Base-by-base conservation (phyloP, 2,797 vertebrate species). In the Periophthalmus magnuspinnatus region DNA sequence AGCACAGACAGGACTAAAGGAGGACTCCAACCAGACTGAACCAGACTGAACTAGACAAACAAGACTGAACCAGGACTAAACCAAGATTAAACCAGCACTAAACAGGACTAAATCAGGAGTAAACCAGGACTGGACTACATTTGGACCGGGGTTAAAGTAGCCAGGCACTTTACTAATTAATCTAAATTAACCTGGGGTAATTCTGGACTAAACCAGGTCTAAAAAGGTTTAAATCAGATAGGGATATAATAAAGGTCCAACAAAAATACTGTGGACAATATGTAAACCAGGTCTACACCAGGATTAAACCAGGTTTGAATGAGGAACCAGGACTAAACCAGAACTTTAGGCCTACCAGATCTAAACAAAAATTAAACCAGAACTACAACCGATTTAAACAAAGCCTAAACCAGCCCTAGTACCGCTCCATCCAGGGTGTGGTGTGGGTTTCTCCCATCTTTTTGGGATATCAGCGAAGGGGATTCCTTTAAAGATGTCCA, bases 401-500 rank as follows among this genome's bases (percentile, higher is more conserved):
- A 3, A 13, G 11, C 13, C 33, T 36, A 41, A n/a, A 22, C 19
- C 36, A 62, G n/a, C 36, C 17, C 38, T 63, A 38, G 45, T 78
- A 96, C 95, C 94, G 38, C 85, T 68, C 96, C 95, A 97, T 78
- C 95, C 95, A 0, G 95, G 94, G 65, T 96, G 95, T 19, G 79
- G 90, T 78, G 91, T 70, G 0, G 96, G 93, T 60, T 95, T 94
- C 86, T 96, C 89, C 76, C 95, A 90, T 28, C 70, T 73, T 52
- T 87, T 93, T 0, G 96, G 86, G 0, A 92, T 71, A 0, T 94
- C 95, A 8, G 93, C 95, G 22, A 95, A 97, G 32, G 96, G 96
- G 67, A 97, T 91, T 10, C 96, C 96, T 82, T 87, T 95, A 70
- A 97, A 97, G 75, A 95, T 81, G 17, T 97, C 95, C 0, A 97